Evolutionary conservation across 1,140 invertebrate genomes (phyloP).

Genomic region (Campodea augens): DNA sequence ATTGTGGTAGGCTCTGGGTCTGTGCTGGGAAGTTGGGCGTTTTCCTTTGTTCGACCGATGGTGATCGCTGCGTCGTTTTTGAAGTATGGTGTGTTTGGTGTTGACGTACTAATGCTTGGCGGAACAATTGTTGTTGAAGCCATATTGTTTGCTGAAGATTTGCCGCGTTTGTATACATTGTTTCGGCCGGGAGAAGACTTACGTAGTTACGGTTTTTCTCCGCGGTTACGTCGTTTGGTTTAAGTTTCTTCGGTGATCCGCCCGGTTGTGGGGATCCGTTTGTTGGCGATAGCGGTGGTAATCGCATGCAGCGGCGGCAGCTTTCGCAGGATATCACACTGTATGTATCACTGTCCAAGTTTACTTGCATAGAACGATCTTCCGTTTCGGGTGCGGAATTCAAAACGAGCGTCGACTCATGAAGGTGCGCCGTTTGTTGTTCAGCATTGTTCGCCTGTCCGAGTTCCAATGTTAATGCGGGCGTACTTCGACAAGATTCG

Average conservation of each 20-base stretch:
- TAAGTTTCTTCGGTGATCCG: neutral
- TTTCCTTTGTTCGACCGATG: no score
- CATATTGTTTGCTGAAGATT: slow-evolving; percentile 51
- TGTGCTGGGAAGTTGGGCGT: no score
- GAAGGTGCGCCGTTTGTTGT: slow-evolving; percentile 11
- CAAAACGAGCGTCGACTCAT: slow-evolving; percentile 13
- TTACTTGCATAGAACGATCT: slow-evolving; percentile 13
- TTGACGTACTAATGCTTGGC: slow-evolving; percentile 26
- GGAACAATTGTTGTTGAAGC: slow-evolving; percentile 47
- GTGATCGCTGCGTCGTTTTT: no score
- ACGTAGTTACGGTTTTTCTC: slow-evolving; percentile 19
- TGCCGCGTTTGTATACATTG: slow-evolving; percentile 52
- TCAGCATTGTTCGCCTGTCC: slow-evolving; percentile 23
- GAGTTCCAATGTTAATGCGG: slow-evolving; percentile 37
- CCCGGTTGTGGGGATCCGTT: neutral
- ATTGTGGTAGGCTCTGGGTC: no score
- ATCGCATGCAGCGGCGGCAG: slow-evolving; percentile 13
- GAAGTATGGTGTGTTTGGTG: no score
- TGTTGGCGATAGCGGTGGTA: slow-evolving; percentile 13
- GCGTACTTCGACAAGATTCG: slow-evolving; percentile 50
- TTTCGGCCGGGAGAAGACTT: slow-evolving; percentile 23
- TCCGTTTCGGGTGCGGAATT: slow-evolving; percentile 9
- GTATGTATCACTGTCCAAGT: slow-evolving; percentile 14
- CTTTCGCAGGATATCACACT: slow-evolving; percentile 21
- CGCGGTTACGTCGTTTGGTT: slow-evolving; percentile 2